These are phyloP conservation scores for Phortica variegata DNA, from an alignment of 1,140 invertebrate genomes.

Conservation along the genomic window DNA sequence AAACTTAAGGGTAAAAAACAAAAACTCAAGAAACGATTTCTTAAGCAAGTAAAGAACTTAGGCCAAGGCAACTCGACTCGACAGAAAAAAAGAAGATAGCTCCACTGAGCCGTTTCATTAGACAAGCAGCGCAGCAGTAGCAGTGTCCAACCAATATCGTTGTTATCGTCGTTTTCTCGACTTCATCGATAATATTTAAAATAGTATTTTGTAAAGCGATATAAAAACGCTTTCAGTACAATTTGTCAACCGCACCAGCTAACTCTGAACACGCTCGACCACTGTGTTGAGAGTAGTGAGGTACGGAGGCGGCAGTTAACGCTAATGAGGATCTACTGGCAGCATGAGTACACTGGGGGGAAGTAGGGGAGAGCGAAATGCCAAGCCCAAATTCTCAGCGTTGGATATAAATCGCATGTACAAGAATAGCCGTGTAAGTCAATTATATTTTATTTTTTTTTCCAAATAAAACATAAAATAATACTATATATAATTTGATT, in stretches of 20 bases:
- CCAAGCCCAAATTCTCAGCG: slow-evolving; percentile 90
- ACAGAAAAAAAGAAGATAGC: too few species aligned
- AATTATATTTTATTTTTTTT: slow-evolving; percentile 2
- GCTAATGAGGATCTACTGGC: slow-evolving; percentile 62
- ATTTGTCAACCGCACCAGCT: not conserved
- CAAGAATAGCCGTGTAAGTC: slow-evolving; percentile 78
- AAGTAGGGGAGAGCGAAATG: slow-evolving; percentile 71
- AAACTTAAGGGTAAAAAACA: too few species aligned
- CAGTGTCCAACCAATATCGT: too few species aligned
- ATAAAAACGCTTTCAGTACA: not conserved
- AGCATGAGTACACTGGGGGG: slow-evolving; percentile 89
- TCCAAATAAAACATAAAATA: not conserved
- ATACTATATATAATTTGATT: slow-evolving; percentile 4
- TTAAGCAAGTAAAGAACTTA: too few species aligned
- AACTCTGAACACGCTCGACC: slow-evolving; percentile 12
- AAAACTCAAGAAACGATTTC: too few species aligned
- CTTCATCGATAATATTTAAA: too few species aligned
- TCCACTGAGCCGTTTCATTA: too few species aligned
- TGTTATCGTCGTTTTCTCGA: too few species aligned
- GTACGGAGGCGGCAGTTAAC: slow-evolving; percentile 48
- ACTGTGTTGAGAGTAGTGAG: slow-evolving; percentile 35
- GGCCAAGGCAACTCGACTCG: too few species aligned
- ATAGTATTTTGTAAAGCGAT: not conserved
- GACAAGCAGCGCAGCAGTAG: slow-evolving; percentile 6
- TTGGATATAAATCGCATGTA: slow-evolving; percentile 97